Conservation (phyloP, 2,797 vertebrate genomes). For the Bufotes viridis region DNA sequence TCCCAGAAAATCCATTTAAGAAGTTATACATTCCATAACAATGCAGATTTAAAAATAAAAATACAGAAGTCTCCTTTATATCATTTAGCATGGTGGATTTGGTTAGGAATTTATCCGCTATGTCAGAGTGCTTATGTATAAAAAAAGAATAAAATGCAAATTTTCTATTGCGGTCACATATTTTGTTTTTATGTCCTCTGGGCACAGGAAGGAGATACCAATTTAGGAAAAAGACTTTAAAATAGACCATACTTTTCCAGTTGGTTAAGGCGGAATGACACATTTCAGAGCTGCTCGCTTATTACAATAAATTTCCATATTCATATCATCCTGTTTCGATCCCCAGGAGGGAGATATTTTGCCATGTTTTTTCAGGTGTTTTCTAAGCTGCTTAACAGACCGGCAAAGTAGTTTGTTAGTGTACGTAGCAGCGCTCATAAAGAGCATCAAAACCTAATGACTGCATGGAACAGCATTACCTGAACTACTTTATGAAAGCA, state of each 20-base stretch:
- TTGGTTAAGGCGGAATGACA: slow-evolving; percentile 24
- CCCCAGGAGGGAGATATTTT: slow-evolving; percentile 30
- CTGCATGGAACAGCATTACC: not conserved
- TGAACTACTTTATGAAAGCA: not conserved
- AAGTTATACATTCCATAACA: too few relatives aligned
- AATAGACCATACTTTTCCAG: slow-evolving; percentile 21
- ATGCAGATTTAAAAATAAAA: too few relatives aligned
- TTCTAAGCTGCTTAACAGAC: slow-evolving; percentile 29
- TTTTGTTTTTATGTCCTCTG: slow-evolving; percentile 18
- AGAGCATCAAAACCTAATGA: not conserved
- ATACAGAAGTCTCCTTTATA: not conserved
- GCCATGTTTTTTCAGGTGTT: slow-evolving; percentile 26
- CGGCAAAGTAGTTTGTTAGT: slow-evolving; percentile 7
- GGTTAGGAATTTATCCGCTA: not conserved
- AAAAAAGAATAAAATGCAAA: not conserved
- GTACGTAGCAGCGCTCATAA: not conserved
- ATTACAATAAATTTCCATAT: slow-evolving; percentile 55
- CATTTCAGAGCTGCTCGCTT: slow-evolving; percentile 24
- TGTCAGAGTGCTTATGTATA: not conserved
- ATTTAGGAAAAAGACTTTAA: slow-evolving; percentile 20
- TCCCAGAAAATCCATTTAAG: too few relatives aligned
- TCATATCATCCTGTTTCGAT: slow-evolving; percentile 2
- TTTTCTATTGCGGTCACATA: slow-evolving; percentile 25
- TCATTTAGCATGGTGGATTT: not conserved
- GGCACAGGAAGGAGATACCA: not conserved